phyloP scores from a whole-genome alignment of 2,113 vertebrate species.

The Pleuronectes platessa region DNA sequence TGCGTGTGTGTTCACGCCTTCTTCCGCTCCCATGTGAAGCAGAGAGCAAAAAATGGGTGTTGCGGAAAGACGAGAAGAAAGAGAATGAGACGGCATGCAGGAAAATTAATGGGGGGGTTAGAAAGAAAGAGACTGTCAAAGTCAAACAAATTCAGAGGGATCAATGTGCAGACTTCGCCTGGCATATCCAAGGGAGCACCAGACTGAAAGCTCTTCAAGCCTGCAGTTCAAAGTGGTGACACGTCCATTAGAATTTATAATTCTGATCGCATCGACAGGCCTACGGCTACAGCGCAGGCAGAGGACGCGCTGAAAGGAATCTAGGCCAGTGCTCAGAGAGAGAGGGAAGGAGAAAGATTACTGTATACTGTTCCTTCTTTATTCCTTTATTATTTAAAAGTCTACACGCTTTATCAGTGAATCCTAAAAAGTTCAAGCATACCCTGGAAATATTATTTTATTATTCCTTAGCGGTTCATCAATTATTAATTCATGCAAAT shows the following conservation, averaged over 20 bases:
- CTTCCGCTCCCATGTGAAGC: conserved; percentile 19
- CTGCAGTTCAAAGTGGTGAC: conserved; percentile 79
- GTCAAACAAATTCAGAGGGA: conserved; percentile 77
- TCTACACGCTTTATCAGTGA: background rate
- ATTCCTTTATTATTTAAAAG: conserved; percentile 10
- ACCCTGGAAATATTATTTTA: conserved; percentile 5
- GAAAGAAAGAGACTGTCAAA: conserved; percentile 66
- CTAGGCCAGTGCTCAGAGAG: conserved; percentile 64
- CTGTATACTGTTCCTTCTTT: conserved; percentile 6
- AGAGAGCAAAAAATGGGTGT: conserved; percentile 11
- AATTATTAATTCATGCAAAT: background rate
- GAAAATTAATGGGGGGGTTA: conserved; percentile 27
- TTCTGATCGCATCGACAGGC: conserved; percentile 75
- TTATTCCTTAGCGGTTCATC: background rate
- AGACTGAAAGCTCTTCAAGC: conserved; percentile 77
- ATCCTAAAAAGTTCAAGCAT: background rate
- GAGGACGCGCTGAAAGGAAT: conserved; percentile 58
- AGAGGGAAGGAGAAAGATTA: conserved; percentile 25
- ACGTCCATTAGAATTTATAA: conserved; percentile 78
- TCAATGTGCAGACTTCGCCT: conserved; percentile 73
- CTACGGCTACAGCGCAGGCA: conserved; percentile 53
- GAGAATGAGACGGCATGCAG: conserved; percentile 27
- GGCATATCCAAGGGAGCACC: conserved; percentile 66
- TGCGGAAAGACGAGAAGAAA: conserved; percentile 44
- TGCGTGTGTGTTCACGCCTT: conserved; percentile 23